Conservation (phyloP, 2,113 vertebrate genomes). For the Hippolais icterina region DNA sequence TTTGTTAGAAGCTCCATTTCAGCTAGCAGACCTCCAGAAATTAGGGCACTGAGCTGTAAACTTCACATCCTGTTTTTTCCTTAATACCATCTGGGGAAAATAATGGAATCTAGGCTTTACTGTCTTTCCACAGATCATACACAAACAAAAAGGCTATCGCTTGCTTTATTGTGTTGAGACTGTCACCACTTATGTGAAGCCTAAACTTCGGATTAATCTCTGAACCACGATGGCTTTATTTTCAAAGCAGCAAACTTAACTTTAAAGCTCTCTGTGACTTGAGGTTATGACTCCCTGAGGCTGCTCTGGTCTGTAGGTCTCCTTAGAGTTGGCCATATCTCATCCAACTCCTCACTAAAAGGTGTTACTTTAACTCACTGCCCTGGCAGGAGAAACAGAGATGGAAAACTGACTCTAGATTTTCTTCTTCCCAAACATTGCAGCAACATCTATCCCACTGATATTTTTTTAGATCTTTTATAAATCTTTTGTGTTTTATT, state of each 20-base stretch:
- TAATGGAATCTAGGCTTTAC: neutral
- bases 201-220: neutral
- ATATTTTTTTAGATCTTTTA: neutral
- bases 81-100: conserved; percentile 12
- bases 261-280: neutral
- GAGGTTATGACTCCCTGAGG: neutral
- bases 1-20: conserved; percentile 35
- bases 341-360: neutral
- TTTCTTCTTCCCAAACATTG: neutral
- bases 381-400: neutral
- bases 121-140: neutral
- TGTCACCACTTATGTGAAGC: neutral
- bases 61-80: conserved; percentile 14
- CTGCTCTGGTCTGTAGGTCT: neutral
- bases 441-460: neutral
- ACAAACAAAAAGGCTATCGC: neutral
- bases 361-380: neutral
- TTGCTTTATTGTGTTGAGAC: neutral
- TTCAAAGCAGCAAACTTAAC: neutral
- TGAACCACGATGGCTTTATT: neutral
- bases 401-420: neutral
- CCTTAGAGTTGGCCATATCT: neutral
- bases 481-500: neutral
- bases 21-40: conserved; percentile 49
- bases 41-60: conserved; percentile 40